phyloP scores from a whole-genome alignment of 2,113 vertebrate species.

The Rhinoptilus africanus region DNA sequence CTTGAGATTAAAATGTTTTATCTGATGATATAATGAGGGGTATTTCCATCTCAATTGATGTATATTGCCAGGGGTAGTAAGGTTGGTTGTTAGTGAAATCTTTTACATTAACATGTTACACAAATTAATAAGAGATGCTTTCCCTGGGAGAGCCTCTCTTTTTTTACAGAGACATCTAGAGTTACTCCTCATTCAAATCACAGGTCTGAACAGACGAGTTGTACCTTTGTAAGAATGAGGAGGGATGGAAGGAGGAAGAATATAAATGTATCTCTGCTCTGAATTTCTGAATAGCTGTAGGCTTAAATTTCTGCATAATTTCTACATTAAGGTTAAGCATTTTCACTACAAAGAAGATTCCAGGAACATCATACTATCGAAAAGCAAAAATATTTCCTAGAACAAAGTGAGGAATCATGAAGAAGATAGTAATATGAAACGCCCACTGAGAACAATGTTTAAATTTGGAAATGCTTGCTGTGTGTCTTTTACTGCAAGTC shows the following conservation, averaged over 20 bases:
- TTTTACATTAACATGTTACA: not conserved
- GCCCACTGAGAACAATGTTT: not conserved
- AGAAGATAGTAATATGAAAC: not conserved
- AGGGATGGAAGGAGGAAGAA: not conserved
- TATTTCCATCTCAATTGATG: not conserved
- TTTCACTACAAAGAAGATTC: not conserved
- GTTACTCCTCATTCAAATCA: not conserved
- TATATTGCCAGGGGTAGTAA: not conserved
- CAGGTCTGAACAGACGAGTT: not conserved
- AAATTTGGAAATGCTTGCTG: not conserved
- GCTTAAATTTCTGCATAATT: not conserved
- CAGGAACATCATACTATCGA: not conserved
- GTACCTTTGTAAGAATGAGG: not conserved
- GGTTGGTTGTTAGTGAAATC: not conserved
- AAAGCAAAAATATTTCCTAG: not conserved
- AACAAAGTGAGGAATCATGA: not conserved
- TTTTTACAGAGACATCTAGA: not conserved
- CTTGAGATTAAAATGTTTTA: not conserved
- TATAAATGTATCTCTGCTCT: not conserved
- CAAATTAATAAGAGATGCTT: not conserved
- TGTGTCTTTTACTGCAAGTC: not conserved
- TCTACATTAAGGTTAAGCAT: not conserved
- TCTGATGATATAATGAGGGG: not conserved
- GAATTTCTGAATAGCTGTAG: not conserved
- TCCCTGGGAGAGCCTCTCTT: not conserved